Evolutionary conservation across 2,797 vertebrate genomes (phyloP).

Genomic region (Poeciliopsis infans): DNA sequence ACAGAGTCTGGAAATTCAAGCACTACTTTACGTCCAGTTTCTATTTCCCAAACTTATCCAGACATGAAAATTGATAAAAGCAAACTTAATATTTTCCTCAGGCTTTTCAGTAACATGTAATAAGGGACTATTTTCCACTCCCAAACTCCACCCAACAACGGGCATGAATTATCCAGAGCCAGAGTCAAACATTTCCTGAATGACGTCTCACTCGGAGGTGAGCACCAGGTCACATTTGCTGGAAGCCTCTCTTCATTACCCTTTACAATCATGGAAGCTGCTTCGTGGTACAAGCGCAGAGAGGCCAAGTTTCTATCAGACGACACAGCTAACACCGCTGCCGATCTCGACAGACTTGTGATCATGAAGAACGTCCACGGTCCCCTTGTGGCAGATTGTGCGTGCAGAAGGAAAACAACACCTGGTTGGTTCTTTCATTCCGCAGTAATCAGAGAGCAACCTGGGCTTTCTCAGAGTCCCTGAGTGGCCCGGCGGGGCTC

Average conservation of each 20-base stretch:
- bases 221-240: conserved; percentile 35
- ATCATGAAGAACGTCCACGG: conserved; percentile 11
- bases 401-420: conserved; percentile 17
- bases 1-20: background rate
- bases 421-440: conserved; percentile 19
- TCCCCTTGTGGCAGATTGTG: conserved; percentile 21
- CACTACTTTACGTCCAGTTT: background rate
- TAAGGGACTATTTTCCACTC: background rate
- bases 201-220: conserved; percentile 26
- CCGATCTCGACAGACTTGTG: conserved; percentile 8
- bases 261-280: conserved; percentile 41
- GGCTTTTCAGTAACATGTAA: background rate
- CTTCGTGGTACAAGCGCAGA: conserved; percentile 9
- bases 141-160: conserved; percentile 20
- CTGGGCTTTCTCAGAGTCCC: conserved; percentile 35
- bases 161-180: conserved; percentile 3
- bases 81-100: background rate
- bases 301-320: conserved; percentile 23
- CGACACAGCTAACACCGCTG: conserved; percentile 8
- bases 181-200: conserved; percentile 16
- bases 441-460: conserved; percentile 15
- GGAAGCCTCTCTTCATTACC: conserved; percentile 39
- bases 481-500: conserved; percentile 57
- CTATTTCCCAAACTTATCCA: background rate
- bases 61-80: background rate